A percentile compares a stretch with the other conserved stretches of the same genome.
Evolutionary conservation across 1,140 invertebrate genomes (phyloP).

Genomic region (Caenorhabditis brenneri): DNA sequence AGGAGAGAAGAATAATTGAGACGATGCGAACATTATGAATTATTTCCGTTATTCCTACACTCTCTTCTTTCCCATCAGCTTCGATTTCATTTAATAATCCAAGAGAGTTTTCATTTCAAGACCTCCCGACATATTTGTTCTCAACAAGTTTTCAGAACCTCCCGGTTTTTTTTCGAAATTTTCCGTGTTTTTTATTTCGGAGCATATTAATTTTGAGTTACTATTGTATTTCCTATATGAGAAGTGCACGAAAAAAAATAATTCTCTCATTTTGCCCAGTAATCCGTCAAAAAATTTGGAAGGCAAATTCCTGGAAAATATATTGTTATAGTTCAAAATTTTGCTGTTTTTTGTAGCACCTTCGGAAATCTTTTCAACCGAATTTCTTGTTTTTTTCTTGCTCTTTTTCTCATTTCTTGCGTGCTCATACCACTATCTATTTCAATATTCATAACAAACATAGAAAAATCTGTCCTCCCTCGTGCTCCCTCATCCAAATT

Average conservation of each 20-base stretch:
- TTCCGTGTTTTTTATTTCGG: too few species aligned
- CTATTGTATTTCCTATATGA: too few species aligned
- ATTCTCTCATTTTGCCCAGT: too few species aligned
- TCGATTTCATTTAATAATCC: not conserved
- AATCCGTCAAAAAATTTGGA: not conserved
- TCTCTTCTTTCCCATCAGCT: not conserved
- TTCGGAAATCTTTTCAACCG: not conserved
- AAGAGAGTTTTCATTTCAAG: too few species aligned
- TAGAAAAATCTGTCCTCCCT: not conserved
- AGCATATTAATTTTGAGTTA: too few species aligned
- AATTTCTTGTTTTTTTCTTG: not conserved
- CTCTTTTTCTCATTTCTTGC: not conserved
- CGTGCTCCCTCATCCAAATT: slow-evolving; percentile 17
- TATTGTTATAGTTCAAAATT: too few species aligned
- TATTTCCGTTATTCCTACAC: not conserved
- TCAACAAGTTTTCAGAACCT: too few species aligned
- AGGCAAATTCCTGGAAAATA: too few species aligned
- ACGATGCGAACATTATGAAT: slow-evolving; percentile 25
- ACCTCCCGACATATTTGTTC: too few species aligned
- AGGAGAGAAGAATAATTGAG: slow-evolving; percentile 1
- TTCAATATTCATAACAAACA: slow-evolving; percentile 21
- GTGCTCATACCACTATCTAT: not conserved
- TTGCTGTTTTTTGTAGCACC: too few species aligned
- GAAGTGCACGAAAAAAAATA: too few species aligned
- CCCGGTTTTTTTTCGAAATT: too few species aligned